phyloP scores from a whole-genome alignment of 2,888 invertebrate species.

The Cerceris ruficornis region DNA sequence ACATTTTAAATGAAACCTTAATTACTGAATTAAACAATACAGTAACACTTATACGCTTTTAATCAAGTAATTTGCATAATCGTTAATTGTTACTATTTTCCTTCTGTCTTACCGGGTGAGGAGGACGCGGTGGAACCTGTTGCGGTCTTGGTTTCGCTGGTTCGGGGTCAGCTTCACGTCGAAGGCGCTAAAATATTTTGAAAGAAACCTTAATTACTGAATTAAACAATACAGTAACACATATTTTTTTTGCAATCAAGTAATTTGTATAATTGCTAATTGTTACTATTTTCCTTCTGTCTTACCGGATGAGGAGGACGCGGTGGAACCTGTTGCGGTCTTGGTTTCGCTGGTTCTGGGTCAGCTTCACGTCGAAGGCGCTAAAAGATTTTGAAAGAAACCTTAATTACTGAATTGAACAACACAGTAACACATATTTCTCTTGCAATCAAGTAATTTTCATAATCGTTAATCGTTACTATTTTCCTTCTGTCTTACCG shows the following conservation, averaged over 20 bases:
- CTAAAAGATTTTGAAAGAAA: slow-evolving; percentile 11
- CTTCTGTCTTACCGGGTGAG: slow-evolving; percentile 51
- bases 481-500: slow-evolving; percentile 37
- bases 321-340: slow-evolving; percentile 31
- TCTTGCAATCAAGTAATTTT: slow-evolving; percentile 1
- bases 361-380: slow-evolving; percentile 46
- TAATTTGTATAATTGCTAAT: neutral
- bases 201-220: neutral
- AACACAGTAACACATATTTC: neutral
- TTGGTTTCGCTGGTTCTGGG: slow-evolving; percentile 21
- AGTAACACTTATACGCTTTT: neutral
- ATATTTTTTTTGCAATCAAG: neutral
- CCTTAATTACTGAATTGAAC: neutral
- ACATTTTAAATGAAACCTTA: neutral
- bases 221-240: neutral
- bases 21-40: neutral
- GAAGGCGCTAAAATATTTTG: slow-evolving; percentile 33
- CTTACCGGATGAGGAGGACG: slow-evolving; percentile 58
- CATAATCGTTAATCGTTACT: neutral
- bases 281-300: neutral
- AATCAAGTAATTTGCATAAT: slow-evolving; percentile 4
- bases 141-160: slow-evolving; percentile 24
- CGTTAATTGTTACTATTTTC: neutral
- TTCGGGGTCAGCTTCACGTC: slow-evolving; percentile 47
- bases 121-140: slow-evolving; percentile 42